phyloP scores from a whole-genome alignment of 2,888 invertebrate genomes.

The Neria commutata region DNA sequence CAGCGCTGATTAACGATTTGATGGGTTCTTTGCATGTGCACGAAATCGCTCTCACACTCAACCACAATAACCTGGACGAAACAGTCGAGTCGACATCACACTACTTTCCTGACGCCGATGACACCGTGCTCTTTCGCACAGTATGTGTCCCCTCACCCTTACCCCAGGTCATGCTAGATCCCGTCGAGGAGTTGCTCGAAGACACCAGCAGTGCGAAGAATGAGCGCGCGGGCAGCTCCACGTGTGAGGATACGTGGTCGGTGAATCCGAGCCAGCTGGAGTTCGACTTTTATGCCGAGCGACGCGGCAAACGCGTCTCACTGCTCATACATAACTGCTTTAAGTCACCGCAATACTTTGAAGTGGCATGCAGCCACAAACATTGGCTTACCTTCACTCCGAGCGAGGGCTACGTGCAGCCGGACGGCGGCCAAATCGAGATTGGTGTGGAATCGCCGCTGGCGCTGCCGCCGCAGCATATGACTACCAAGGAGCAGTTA shows the following conservation, averaged over 20 bases:
- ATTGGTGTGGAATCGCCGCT: conserved; percentile 35
- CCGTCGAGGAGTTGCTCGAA: conserved; percentile 46
- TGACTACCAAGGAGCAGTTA: conserved; percentile 34
- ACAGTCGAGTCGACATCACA: conserved; percentile 48
- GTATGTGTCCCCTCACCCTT: conserved; percentile 51
- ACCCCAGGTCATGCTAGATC: conserved; percentile 40
- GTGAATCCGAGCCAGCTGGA: conserved; percentile 45
- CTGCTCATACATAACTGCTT: conserved; percentile 45
- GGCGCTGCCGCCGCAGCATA: conserved; percentile 26
- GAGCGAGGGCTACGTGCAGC: conserved; percentile 44
- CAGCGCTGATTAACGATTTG: conserved; percentile 50
- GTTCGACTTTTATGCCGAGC: conserved; percentile 32
- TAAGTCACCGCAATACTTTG: conserved; percentile 50
- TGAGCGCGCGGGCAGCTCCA: conserved; percentile 14
- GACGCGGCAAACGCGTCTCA: conserved; percentile 23
- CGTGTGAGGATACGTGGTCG: conserved; percentile 44
- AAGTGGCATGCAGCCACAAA: conserved; percentile 46
- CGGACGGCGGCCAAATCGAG: conserved; percentile 47
- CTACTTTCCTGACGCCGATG: conserved; percentile 55
- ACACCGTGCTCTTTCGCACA: conserved; percentile 58
- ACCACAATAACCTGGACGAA: conserved; percentile 52
- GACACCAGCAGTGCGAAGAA: conserved; percentile 32
- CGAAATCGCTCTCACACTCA: conserved; percentile 57
- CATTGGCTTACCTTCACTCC: conserved; percentile 50
- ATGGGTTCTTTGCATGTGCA: conserved; percentile 50